Evolutionary conservation across 2,888 invertebrate genomes (phyloP).

Genomic region (Galeopsomyia nigrocyanea): DNA sequence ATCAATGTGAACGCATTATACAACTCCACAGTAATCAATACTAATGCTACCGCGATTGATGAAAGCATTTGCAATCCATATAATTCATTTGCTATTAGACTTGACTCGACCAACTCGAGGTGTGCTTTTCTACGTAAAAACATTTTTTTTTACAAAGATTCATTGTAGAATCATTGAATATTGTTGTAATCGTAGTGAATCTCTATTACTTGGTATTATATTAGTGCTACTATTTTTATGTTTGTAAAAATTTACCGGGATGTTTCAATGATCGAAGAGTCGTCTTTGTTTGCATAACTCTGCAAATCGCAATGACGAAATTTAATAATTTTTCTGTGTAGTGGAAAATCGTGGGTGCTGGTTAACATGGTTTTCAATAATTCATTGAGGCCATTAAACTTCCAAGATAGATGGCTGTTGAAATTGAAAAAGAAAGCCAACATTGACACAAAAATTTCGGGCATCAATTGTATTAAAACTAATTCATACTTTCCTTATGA

Average conservation of each 20-base stretch:
- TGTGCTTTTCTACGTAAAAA: slow-evolving; percentile 1
- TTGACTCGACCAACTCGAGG: slow-evolving; percentile 1
- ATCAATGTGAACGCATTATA: slow-evolving; percentile 3
- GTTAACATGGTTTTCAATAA: slow-evolving; percentile 13
- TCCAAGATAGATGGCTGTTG: background rate
- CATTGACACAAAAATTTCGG: background rate
- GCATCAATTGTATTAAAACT: background rate
- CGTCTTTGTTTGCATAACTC: too few species aligned
- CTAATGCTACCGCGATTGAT: slow-evolving; percentile 11
- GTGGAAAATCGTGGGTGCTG: slow-evolving; percentile 6
- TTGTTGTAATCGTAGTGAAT: too few species aligned
- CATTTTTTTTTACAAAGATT: too few species aligned
- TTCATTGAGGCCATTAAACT: slow-evolving; percentile 4
- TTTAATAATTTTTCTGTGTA: slow-evolving; percentile 17
- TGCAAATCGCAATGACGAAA: too few species aligned
- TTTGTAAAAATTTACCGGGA: background rate
- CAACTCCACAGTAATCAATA: background rate
- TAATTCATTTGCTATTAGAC: background rate
- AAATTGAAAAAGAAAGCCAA: background rate
- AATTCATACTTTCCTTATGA: slow-evolving; percentile 27
- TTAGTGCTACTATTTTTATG: too few species aligned
- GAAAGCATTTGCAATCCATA: slow-evolving; percentile 26
- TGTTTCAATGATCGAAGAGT: too few species aligned
- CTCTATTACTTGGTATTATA: too few species aligned
- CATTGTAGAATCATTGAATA: too few species aligned